Conservation (phyloP, 2,888 invertebrate genomes). For the Cantharis rufa region DNA sequence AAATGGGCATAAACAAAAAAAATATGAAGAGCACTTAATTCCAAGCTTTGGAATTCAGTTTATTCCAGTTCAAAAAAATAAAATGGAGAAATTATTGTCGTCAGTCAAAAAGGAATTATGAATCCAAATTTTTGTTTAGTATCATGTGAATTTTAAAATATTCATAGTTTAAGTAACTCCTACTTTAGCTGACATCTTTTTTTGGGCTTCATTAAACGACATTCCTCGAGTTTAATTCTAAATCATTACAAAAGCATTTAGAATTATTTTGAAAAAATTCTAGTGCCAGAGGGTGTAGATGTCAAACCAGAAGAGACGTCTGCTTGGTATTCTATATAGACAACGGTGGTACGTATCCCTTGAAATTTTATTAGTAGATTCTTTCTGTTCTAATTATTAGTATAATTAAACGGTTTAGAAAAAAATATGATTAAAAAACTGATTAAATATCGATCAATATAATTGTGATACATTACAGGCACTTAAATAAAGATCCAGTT, state of each 20-base stretch:
- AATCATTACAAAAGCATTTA: neutral
- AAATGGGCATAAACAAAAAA: no score
- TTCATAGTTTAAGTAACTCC: neutral
- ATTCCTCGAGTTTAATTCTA: neutral
- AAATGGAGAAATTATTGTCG: no score
- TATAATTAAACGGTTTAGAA: neutral
- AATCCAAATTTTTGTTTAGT: no score
- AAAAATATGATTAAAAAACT: neutral
- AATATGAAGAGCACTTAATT: no score
- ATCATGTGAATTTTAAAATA: neutral
- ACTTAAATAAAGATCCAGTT: neutral
- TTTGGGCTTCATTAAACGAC: neutral
- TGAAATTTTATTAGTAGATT: neutral
- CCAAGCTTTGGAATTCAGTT: no score
- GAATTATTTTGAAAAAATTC: neutral
- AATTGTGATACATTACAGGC: neutral
- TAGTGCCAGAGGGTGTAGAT: neutral
- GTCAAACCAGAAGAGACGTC: neutral
- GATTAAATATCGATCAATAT: neutral
- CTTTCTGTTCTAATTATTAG: neutral
- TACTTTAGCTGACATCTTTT: neutral
- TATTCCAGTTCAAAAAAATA: no score
- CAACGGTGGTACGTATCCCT: neutral
- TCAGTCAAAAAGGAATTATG: no score
- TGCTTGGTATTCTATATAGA: neutral